These are phyloP conservation scores for Mobula hypostoma DNA, from an alignment of 2,113 vertebrate genomes.

Conservation along the genomic window DNA sequence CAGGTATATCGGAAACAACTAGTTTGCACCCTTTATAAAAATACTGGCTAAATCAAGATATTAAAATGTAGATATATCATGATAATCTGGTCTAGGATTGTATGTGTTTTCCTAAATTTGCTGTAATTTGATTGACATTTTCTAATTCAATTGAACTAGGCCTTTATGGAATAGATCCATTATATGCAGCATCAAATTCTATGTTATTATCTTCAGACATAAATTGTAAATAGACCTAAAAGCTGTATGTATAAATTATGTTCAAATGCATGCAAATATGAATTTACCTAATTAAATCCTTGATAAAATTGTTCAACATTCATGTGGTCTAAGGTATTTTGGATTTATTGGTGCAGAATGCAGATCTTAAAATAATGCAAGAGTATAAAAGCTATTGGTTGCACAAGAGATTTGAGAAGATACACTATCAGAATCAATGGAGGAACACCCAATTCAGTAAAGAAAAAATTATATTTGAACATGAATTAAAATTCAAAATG, in stretches of 20 bases:
- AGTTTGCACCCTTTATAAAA: constrained; percentile 45
- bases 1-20: constrained; percentile 46
- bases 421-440: constrained; percentile 44
- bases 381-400: background rate
- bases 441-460: constrained; percentile 40
- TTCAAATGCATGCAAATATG: background rate
- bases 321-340: constrained; percentile 58
- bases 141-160: background rate
- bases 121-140: background rate
- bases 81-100: background rate
- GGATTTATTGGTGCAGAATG: constrained; percentile 53
- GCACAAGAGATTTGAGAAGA: constrained; percentile 42
- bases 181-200: background rate
- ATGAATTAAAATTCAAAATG: background rate
- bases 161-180: background rate
- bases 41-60: background rate
- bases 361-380: constrained; percentile 47
- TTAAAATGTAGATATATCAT: background rate
- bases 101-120: background rate
- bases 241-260: background rate
- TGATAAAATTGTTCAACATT: background rate
- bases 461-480: constrained; percentile 41
- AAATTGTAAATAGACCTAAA: background rate
- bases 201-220: background rate
- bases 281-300: too few relatives aligned